phyloP scores from a whole-genome alignment of 2,888 invertebrate species.

The Xylota segnis region DNA sequence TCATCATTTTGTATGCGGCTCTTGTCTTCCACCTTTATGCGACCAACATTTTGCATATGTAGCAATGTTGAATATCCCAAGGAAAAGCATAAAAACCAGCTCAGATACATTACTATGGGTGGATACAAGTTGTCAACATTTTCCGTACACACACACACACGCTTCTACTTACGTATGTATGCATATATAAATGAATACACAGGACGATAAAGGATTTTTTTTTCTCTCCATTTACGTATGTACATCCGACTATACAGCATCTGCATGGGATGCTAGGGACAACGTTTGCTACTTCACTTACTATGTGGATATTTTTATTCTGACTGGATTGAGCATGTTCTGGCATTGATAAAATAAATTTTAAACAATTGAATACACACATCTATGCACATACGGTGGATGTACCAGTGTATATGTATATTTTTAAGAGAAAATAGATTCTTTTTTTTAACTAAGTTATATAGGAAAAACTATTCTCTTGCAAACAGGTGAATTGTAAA shows the following conservation, averaged over 20 bases:
- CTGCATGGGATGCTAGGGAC: conserved; percentile 9
- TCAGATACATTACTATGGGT: conserved; percentile 51
- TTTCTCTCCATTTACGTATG: conserved; percentile 9
- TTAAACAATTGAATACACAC: conserved; percentile 63
- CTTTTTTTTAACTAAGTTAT: background rate
- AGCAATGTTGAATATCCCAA: conserved; percentile 32
- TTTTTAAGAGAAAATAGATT: conserved; percentile 28
- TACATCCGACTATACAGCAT: conserved; percentile 4
- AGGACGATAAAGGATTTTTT: background rate
- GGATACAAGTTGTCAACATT: conserved; percentile 62
- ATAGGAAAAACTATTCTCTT: conserved; percentile 35
- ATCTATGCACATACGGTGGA: conserved; percentile 1
- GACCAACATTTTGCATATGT: conserved; percentile 67
- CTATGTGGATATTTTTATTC: conserved; percentile 53
- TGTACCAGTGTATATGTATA: conserved; percentile 1
- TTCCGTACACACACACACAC: background rate
- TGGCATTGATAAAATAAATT: conserved; percentile 69
- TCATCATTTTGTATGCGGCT: conserved; percentile 70
- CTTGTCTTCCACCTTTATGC: conserved; percentile 70
- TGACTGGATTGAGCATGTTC: conserved; percentile 65
- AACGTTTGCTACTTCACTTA: conserved; percentile 26
- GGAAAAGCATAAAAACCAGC: conserved; percentile 48
- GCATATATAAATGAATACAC: background rate
- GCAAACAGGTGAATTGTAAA: conserved; percentile 63
- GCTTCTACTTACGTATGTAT: background rate